A percentile compares a stretch with the other conserved stretches of the same genome.
These are phyloP conservation scores for Helarctos malayanus DNA, from an alignment of 2,797 vertebrate genomes.

Conservation along the genomic window DNA sequence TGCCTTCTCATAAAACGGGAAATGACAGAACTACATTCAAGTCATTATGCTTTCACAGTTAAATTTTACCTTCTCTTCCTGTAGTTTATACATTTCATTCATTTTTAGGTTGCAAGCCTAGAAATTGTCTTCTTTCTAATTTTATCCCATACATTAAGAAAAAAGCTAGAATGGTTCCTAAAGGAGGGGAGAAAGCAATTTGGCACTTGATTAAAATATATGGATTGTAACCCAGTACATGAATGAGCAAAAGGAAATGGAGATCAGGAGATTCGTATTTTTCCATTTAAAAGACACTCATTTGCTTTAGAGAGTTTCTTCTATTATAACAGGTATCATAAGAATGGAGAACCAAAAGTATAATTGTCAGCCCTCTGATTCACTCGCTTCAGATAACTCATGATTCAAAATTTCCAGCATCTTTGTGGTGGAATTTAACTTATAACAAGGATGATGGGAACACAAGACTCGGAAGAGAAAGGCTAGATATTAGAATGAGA, in stretches of 20 bases:
- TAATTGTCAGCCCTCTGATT: background rate
- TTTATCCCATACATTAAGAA: background rate
- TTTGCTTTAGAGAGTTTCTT: background rate
- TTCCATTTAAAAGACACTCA: background rate
- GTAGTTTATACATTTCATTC: background rate
- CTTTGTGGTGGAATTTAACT: slow-evolving; percentile 55
- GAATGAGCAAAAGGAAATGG: background rate
- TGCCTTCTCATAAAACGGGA: background rate
- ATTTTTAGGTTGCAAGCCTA: slow-evolving; percentile 43
- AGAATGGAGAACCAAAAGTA: background rate
- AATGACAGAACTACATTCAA: background rate
- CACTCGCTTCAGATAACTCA: background rate
- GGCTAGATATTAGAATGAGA: background rate
- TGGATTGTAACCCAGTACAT: background rate
- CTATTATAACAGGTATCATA: background rate
- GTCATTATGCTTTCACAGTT: background rate
- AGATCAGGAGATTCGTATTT: background rate
- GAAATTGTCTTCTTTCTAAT: slow-evolving; percentile 51
- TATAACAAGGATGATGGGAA: background rate
- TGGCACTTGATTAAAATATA: background rate
- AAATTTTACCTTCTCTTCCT: background rate
- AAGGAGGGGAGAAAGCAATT: background rate
- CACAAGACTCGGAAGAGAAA: background rate
- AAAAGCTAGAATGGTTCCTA: background rate
- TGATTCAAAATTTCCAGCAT: background rate